These are phyloP conservation scores for Catamblyrhynchus diadema DNA, from an alignment of 2,797 vertebrate species.

Conservation along the genomic window DNA sequence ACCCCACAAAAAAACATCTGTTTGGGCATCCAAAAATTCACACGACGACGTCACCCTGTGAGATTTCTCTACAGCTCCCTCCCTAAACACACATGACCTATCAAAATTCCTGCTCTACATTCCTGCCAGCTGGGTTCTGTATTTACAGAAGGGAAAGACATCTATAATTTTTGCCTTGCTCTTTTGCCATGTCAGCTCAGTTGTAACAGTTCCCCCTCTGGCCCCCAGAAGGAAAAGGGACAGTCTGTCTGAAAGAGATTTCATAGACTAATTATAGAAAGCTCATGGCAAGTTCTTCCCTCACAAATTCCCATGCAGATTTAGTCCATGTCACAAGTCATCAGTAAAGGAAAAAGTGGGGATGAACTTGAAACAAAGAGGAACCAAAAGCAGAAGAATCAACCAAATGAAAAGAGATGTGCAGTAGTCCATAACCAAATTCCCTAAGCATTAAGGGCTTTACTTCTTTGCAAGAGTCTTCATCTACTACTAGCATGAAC, in stretches of 20 bases:
- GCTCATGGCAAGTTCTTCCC: neutral
- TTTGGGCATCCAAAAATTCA: conserved; percentile 20
- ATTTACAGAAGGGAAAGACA: conserved; percentile 3
- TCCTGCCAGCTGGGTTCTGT: conserved; percentile 4
- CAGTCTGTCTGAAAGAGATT: neutral
- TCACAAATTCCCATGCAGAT: neutral
- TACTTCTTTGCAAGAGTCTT: neutral
- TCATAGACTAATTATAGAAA: neutral
- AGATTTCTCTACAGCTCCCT: neutral
- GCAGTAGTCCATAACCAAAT: neutral
- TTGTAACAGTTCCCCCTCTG: neutral
- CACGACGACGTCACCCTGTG: conserved; percentile 7
- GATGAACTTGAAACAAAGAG: neutral
- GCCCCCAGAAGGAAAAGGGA: neutral
- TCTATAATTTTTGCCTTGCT: neutral
- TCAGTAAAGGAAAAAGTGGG: neutral
- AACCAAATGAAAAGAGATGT: neutral
- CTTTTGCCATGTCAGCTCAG: neutral
- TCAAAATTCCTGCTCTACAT: neutral
- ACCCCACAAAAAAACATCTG: neutral
- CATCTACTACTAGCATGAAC: neutral
- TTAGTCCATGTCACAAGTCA: neutral
- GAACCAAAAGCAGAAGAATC: neutral
- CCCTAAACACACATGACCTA: neutral
- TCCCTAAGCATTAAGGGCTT: neutral